Percentiles rank a stretch among this genome's conserved stretches.
Evolutionary conservation across 2,113 vertebrate genomes (phyloP).

Genomic region (Cettia cetti): DNA sequence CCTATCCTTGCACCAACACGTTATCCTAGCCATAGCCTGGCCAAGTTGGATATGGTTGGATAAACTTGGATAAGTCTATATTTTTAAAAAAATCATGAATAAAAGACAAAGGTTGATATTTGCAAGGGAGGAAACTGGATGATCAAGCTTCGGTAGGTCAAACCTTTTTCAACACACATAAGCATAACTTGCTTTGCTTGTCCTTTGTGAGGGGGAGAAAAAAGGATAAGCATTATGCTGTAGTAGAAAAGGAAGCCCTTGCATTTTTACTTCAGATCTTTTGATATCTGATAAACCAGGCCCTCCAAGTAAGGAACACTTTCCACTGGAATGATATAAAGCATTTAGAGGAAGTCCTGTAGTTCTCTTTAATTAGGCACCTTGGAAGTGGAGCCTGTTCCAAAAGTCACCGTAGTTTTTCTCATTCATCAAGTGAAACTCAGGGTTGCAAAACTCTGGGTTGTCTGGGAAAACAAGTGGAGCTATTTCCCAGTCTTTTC

Average conservation of each 20-base stretch:
- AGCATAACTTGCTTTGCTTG: slow-evolving; percentile 47
- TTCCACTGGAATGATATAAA: not conserved
- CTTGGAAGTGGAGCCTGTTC: not conserved
- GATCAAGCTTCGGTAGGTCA: slow-evolving; percentile 11
- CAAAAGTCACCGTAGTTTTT: not conserved
- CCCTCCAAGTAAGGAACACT: not conserved
- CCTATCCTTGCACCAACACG: not conserved
- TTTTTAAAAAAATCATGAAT: not conserved
- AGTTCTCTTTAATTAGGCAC: not conserved
- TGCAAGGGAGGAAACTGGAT: slow-evolving; percentile 13
- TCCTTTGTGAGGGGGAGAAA: not conserved
- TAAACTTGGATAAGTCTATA: not conserved
- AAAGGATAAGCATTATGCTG: not conserved
- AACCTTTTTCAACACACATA: not conserved
- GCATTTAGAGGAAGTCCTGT: not conserved
- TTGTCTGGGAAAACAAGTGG: not conserved
- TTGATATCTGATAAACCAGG: not conserved
- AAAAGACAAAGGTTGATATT: slow-evolving; percentile 1
- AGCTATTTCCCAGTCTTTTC: not conserved
- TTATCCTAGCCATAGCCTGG: not conserved
- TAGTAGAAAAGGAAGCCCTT: not conserved
- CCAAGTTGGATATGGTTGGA: not conserved
- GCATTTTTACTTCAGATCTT: not conserved
- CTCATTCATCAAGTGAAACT: not conserved
- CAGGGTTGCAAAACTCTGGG: not conserved